Conservation (phyloP, 2,888 invertebrate species). For the Copidosoma aretas region DNA sequence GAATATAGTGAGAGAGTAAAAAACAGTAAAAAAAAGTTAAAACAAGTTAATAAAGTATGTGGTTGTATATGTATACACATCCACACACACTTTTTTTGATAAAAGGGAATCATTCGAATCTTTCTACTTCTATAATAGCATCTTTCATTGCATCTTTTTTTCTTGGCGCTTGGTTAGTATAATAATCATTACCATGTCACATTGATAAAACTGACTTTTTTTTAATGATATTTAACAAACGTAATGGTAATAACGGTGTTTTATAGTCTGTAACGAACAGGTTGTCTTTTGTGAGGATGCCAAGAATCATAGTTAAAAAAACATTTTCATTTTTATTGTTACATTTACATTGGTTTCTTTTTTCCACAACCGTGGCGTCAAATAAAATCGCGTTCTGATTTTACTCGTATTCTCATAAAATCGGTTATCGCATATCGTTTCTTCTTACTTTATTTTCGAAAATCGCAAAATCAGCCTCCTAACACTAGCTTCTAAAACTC, state of each 20-base stretch:
- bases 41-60: slow-evolving; percentile 6
- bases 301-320: slow-evolving; percentile 25
- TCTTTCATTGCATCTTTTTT: slow-evolving; percentile 10
- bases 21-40: slow-evolving; percentile 11
- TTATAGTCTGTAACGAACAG: slow-evolving; percentile 21
- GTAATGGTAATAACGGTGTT: slow-evolving; percentile 31
- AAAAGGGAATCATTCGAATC: slow-evolving; percentile 26
- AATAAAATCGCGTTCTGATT: slow-evolving; percentile 2
- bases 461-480: slow-evolving; percentile 26
- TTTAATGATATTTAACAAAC: slow-evolving; percentile 27
- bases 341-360: background rate
- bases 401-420: background rate
- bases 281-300: slow-evolving; percentile 8
- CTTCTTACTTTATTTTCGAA: slow-evolving; percentile 11
- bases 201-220: slow-evolving; percentile 27
- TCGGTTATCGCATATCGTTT: background rate
- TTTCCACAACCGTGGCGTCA: slow-evolving; percentile 11
- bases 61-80: slow-evolving; percentile 16
- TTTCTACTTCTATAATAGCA: slow-evolving; percentile 19
- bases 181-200: slow-evolving; percentile 27
- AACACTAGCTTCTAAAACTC: slow-evolving; percentile 24
- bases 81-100: slow-evolving; percentile 22
- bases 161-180: background rate
- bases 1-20: slow-evolving; percentile 14
- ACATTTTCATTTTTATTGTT: background rate